A percentile compares a stretch with the other conserved stretches of the same genome.
Evolutionary conservation across 2,113 vertebrate species (phyloP).

Genomic region (Clarias magur): DNA sequence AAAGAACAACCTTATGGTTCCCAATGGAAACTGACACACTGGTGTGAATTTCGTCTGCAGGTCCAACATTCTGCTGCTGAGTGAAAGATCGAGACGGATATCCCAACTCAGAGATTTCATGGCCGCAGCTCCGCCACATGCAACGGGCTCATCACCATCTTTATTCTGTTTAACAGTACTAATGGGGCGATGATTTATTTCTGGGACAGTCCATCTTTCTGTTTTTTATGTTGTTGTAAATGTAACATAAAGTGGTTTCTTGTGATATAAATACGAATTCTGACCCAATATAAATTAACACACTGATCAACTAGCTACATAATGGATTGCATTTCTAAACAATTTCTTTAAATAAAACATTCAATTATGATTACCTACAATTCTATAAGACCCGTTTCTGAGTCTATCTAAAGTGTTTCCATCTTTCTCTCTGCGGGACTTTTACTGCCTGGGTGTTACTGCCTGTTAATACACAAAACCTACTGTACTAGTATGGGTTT

Average conservation of each 20-base stretch:
- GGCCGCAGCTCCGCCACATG: not conserved
- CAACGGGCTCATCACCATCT: not conserved
- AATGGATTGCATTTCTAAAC: not conserved
- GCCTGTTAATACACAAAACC: not conserved
- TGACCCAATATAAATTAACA: not conserved
- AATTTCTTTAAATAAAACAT: conserved; percentile 10
- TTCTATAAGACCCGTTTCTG: not conserved
- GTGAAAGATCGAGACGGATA: not conserved
- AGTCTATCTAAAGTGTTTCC: not conserved
- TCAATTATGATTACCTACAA: not conserved
- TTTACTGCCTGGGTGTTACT: not conserved
- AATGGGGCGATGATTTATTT: conserved; percentile 25
- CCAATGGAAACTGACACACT: not conserved
- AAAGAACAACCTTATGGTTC: not conserved
- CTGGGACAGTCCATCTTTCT: not conserved
- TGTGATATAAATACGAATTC: not conserved
- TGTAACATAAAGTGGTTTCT: not conserved
- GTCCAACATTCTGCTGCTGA: not conserved
- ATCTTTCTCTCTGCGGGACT: no score
- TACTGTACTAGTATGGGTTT: not conserved
- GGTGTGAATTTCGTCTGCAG: not conserved
- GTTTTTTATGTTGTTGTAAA: conserved; percentile 1
- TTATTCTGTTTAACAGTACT: not conserved
- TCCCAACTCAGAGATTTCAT: not conserved
- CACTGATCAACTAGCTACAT: not conserved